A percentile compares a stretch with the other conserved stretches of the same genome.
These are phyloP conservation scores for Nasua narica DNA, from an alignment of 2,797 vertebrate genomes.

Conservation along the genomic window DNA sequence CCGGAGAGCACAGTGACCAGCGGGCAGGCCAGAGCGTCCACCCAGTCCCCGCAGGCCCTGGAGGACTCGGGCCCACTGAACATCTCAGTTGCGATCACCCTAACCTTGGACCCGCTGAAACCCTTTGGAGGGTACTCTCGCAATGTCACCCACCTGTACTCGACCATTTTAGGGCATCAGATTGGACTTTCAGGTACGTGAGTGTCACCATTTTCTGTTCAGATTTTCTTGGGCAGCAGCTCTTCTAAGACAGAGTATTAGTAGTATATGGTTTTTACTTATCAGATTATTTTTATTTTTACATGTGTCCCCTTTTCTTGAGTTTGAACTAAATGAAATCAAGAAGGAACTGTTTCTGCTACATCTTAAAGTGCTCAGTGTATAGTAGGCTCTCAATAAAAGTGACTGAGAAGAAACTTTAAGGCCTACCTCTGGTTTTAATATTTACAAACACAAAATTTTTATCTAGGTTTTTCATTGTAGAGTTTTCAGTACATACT, in stretches of 20 bases:
- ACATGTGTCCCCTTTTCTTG: not conserved
- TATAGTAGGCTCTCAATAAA: not conserved
- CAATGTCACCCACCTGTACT: slow-evolving; percentile 96
- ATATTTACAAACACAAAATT: not conserved
- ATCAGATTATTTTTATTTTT: not conserved
- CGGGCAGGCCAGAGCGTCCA: slow-evolving; percentile 91
- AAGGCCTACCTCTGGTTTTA: not conserved
- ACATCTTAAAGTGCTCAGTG: not conserved
- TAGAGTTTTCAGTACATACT: not conserved
- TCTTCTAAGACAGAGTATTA: not conserved
- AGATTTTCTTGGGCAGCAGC: not conserved
- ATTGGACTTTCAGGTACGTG: slow-evolving; percentile 93
- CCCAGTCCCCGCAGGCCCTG: slow-evolving; percentile 90
- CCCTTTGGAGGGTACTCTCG: slow-evolving; percentile 97
- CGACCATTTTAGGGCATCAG: slow-evolving; percentile 94
- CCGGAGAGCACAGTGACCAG: slow-evolving; percentile 92
- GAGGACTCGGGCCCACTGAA: slow-evolving; percentile 95
- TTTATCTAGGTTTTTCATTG: not conserved
- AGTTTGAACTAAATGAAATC: not conserved
- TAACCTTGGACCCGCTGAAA: slow-evolving; percentile 94
- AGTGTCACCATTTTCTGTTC: not conserved
- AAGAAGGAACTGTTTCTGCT: not conserved
- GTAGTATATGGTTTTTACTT: not conserved
- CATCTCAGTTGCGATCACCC: slow-evolving; percentile 95
- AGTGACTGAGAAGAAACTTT: not conserved